phyloP scores from a whole-genome alignment of 2,113 vertebrate species.

The Salvelinus namaycush region DNA sequence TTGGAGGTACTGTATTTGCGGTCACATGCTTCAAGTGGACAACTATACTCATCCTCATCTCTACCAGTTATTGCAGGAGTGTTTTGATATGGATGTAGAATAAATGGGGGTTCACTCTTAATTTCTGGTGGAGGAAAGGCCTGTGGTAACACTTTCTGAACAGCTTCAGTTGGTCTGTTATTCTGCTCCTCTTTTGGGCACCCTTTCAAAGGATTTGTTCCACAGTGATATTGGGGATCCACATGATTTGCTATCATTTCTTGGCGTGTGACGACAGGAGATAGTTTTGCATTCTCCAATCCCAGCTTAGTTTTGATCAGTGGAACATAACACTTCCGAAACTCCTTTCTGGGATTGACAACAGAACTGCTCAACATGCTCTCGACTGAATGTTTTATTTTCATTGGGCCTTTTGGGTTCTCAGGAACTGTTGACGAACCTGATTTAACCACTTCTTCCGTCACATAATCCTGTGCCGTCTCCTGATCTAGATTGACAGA shows the following conservation, averaged over 20 bases:
- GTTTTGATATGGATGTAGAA: constrained; percentile 57
- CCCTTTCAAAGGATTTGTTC: constrained; percentile 31
- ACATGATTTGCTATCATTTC: constrained; percentile 19
- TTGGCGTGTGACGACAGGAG: constrained; percentile 21
- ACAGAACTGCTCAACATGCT: constrained; percentile 59
- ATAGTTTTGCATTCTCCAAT: constrained; percentile 25
- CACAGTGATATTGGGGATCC: constrained; percentile 27
- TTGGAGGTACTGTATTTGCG: constrained; percentile 93
- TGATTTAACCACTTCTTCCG: constrained; percentile 31
- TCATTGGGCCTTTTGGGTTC: constrained; percentile 44
- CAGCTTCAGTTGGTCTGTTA: constrained; percentile 32
- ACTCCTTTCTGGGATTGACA: constrained; percentile 40
- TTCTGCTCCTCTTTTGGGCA: constrained; percentile 32
- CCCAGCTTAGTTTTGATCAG: constrained; percentile 50
- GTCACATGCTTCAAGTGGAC: constrained; percentile 89
- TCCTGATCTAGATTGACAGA: constrained; percentile 42
- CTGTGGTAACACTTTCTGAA: constrained; percentile 47
- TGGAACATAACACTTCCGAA: constrained; percentile 65
- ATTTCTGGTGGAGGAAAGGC: constrained; percentile 60
- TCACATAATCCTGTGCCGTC: constrained; percentile 26
- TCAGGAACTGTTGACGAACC: constrained; percentile 43
- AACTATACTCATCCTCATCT: constrained; percentile 82
- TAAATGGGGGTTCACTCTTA: constrained; percentile 62
- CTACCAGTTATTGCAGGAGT: constrained; percentile 43
- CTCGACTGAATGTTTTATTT: constrained; percentile 70